Evolutionary conservation across 1,140 invertebrate species (phyloP).

Genomic region (Bombus waltoni): DNA sequence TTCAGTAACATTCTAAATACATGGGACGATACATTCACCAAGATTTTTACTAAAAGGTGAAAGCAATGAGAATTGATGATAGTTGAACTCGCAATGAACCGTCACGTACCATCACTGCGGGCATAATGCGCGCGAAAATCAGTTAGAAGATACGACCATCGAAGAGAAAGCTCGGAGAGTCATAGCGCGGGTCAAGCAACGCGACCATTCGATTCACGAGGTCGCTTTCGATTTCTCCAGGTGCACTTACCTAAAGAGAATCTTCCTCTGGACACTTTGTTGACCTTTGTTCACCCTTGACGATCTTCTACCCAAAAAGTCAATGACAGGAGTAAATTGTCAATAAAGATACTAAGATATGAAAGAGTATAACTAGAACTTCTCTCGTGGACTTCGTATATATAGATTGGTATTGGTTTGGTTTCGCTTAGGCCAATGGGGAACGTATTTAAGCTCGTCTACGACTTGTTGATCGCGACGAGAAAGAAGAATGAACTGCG

Average conservation of each 20-base stretch:
- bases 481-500: slow-evolving; percentile 79
- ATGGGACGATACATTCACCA: no score
- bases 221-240: slow-evolving; percentile 41
- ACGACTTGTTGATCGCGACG: slow-evolving; percentile 62
- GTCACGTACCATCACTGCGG: background rate
- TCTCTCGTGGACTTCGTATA: background rate
- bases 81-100: background rate
- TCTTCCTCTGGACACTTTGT: background rate
- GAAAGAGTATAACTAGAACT: background rate
- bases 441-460: slow-evolving; percentile 72
- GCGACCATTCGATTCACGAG: background rate
- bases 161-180: slow-evolving; percentile 36
- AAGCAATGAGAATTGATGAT: background rate
- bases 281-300: no score
- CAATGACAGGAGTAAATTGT: background rate
- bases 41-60: background rate
- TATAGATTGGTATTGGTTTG: background rate
- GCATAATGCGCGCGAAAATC: background rate
- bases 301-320: background rate
- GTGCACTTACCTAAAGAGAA: slow-evolving; percentile 26
- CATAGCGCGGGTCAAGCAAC: background rate
- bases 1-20: background rate
- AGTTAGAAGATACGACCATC: background rate
- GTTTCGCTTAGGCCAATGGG: slow-evolving; percentile 51
- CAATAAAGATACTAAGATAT: background rate